Percentiles rank a stretch among this genome's conserved stretches.
These are phyloP conservation scores for Ephydatia muelleri DNA, from an alignment of 37 sponge, comb jelly and placozoan species.

Conservation along the genomic window DNA sequence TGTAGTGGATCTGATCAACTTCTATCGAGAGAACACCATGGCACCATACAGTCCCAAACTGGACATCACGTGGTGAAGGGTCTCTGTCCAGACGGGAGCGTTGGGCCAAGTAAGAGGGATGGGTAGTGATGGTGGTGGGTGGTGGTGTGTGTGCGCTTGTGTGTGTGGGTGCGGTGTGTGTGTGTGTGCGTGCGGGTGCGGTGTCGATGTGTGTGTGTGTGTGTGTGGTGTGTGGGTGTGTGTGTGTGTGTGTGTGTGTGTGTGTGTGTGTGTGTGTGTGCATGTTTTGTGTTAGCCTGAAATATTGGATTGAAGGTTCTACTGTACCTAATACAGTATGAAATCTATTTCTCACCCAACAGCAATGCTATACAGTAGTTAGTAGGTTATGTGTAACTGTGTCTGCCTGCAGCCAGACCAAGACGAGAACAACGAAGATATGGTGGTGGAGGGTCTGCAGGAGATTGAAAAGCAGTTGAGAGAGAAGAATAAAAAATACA, in stretches of 20 bases:
- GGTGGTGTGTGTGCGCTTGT: slow-evolving; percentile 8
- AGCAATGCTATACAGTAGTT: too few species aligned
- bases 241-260: slow-evolving; percentile 8
- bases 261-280: not conserved
- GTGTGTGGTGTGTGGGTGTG: slow-evolving; percentile 5
- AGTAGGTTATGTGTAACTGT: not conserved
- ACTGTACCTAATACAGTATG: too few species aligned
- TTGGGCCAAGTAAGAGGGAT: not conserved
- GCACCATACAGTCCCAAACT: slow-evolving; percentile 80
- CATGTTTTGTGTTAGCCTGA: not conserved
- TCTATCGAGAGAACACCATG: slow-evolving; percentile 67
- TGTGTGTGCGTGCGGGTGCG: slow-evolving; percentile 22
- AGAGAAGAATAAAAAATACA: slow-evolving; percentile 40
- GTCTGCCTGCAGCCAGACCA: not conserved
- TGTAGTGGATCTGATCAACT: slow-evolving; percentile 69
- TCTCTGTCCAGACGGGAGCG: slow-evolving; percentile 39
- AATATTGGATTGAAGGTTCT: not conserved
- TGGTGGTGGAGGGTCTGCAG: slow-evolving; percentile 26
- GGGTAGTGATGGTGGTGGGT: not conserved
- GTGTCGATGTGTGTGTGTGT: not conserved
- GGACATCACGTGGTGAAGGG: slow-evolving; percentile 70
- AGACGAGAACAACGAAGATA: slow-evolving; percentile 24
- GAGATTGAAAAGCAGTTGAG: slow-evolving; percentile 30
- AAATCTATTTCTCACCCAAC: too few species aligned
- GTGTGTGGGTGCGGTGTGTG: slow-evolving; percentile 49